Base-by-base conservation (phyloP, 2,888 invertebrate species). In the Ypsolopha scabrella region DNA sequence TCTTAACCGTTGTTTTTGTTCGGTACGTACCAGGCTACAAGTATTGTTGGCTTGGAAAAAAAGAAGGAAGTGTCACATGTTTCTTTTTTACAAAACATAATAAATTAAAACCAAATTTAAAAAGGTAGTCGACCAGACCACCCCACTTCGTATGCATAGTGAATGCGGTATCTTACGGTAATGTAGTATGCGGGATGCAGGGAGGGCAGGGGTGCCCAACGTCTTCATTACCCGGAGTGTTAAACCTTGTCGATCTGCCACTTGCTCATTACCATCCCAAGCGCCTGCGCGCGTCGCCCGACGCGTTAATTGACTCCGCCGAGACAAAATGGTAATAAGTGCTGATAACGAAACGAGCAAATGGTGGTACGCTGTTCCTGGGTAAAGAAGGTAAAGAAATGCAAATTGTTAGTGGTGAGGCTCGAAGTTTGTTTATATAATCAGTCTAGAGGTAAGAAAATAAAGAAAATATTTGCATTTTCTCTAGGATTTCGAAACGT, bases 241-340 rank as follows among this genome's bases (percentile, higher is more conserved):
- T 81, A 80, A 83, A 80, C 76, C 85, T 76, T 81, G 85, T 85
- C 75, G 75, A 80, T 72, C 71, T 77, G 81, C 80, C 83, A 80
- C 71, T 70, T 61, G 72, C 80, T 82, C 80, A 83, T 85, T 80
- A 81, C 74, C 75, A 82, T 80, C 75, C 24, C 24, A 24, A 24
- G 24, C 24, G 24, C 24, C 24, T 24, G 24, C 24, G 24, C 24
- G 24, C 24, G 24, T 24, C 24, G 24, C 24, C 24, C 80, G 67
- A 71, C 72, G 67, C 62, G 70, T 80, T 82, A 83, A 82, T 81
- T 80, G 80, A 80, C 77, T 76, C 81, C 61, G 69, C 62, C 71
- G 75, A 76, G 81, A 81, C 83, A 75, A 80, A 82, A 83, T 82
- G 82, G 78, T 83, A 82, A 85, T 83, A 82, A 74, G 78, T 58